A percentile compares a stretch with the other conserved stretches of the same genome.
These are phyloP conservation scores for Sarcophaga caerulescens DNA, from an alignment of 2,888 invertebrate species.

Conservation along the genomic window DNA sequence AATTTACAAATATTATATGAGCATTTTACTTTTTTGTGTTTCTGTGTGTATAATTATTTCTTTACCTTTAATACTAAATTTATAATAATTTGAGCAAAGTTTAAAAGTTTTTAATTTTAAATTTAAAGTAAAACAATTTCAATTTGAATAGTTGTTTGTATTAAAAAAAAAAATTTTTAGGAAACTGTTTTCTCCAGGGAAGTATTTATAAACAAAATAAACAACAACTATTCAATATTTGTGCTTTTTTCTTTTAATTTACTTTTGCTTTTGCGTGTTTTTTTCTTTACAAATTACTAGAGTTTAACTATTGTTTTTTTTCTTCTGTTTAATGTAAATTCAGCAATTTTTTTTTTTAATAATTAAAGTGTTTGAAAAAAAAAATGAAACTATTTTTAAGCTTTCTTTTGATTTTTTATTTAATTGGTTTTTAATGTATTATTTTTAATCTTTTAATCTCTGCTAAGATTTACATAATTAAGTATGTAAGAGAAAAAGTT, in stretches of 20 bases:
- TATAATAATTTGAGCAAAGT: conserved; percentile 64
- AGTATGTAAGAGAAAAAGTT: conserved; percentile 43
- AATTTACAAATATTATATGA: conserved; percentile 58
- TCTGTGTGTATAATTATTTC: conserved; percentile 22
- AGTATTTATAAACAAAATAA: background rate
- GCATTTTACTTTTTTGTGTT: conserved; percentile 50
- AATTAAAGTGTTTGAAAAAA: conserved; percentile 38
- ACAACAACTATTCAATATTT: conserved; percentile 35
- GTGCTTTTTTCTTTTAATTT: conserved; percentile 43
- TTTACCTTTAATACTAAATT: conserved; percentile 20
- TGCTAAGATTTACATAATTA: conserved; percentile 46
- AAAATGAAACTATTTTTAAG: conserved; percentile 39
- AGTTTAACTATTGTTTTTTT: background rate
- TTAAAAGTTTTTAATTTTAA: no score
- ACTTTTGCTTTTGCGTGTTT: conserved; percentile 51
- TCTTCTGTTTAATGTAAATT: conserved; percentile 57
- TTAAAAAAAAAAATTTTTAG: no score
- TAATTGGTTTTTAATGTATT: conserved; percentile 3
- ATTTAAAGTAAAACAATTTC: background rate
- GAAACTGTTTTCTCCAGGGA: background rate
- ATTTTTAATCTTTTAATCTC: conserved; percentile 13
- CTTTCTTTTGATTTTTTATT: conserved; percentile 36
- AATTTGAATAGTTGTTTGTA: background rate
- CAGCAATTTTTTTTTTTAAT: conserved; percentile 55
- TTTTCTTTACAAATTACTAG: conserved; percentile 23